phyloP scores from a whole-genome alignment of 2,797 vertebrate species.

The Muscicapa striata region DNA sequence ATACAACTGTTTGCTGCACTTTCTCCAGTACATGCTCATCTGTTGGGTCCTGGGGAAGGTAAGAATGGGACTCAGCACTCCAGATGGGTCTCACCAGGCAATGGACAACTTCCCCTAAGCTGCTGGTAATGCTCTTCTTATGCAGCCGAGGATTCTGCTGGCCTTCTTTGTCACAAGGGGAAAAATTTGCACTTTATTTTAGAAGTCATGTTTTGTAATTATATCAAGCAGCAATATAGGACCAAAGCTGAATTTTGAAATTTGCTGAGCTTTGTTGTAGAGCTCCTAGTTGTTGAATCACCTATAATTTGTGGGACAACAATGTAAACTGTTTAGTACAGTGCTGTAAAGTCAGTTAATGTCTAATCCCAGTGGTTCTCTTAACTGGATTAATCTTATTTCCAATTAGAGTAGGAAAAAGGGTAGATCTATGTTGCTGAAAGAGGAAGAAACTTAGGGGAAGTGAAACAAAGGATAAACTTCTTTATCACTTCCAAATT shows the following conservation, averaged over 20 bases:
- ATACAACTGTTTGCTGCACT: not conserved
- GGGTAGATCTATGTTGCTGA: not conserved
- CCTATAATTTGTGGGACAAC: not conserved
- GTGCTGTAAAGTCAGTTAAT: not conserved
- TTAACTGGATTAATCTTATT: not conserved
- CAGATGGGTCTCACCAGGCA: not conserved
- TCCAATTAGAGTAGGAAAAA: not conserved
- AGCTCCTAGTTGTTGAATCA: not conserved
- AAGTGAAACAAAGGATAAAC: not conserved
- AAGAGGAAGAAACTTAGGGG: not conserved
- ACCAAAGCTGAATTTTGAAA: not conserved
- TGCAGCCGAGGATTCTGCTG: not conserved
- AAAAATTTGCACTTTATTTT: not conserved
- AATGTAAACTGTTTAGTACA: not conserved
- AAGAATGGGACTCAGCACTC: not conserved
- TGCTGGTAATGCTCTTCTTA: not conserved
- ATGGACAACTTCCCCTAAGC: not conserved
- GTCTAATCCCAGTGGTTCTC: not conserved
- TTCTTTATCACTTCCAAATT: not conserved
- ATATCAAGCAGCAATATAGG: not conserved
- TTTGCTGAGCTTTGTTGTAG: not conserved
- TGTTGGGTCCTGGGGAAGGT: not conserved
- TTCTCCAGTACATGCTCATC: fast-evolving
- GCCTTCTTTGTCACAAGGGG: not conserved
- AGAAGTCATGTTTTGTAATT: not conserved